Percentiles rank a stretch among this genome's conserved stretches.
phyloP scores from a whole-genome alignment of 2,113 vertebrate genomes.

The Pampusana beccarii region DNA sequence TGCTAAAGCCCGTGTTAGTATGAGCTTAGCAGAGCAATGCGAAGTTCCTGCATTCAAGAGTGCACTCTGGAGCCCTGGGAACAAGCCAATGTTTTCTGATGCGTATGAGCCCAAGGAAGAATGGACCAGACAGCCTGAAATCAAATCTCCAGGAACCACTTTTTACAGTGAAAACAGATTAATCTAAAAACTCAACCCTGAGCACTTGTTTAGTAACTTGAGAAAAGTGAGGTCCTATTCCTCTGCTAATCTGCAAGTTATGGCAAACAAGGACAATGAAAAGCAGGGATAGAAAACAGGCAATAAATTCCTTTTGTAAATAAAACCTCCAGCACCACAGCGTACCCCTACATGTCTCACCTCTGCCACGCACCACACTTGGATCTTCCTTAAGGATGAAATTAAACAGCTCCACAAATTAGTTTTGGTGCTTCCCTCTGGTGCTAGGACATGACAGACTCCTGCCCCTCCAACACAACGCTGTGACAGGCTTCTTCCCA shows the following conservation, averaged over 20 bases:
- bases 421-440: not conserved
- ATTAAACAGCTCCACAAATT: not conserved
- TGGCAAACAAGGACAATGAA: slow-evolving; percentile 42
- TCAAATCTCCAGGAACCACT: slow-evolving; percentile 14
- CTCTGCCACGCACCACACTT: not conserved
- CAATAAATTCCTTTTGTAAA: slow-evolving; percentile 44
- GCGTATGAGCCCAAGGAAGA: not conserved
- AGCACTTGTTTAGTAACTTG: slow-evolving; percentile 36
- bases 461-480: not conserved
- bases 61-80: not conserved
- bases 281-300: slow-evolving; percentile 25
- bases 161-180: slow-evolving; percentile 29
- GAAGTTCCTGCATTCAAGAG: not conserved
- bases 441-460: not conserved
- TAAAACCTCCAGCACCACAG: not conserved
- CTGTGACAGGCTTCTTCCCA: not conserved
- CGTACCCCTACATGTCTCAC: not conserved
- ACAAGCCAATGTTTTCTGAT: not conserved
- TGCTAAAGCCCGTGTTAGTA: not conserved
- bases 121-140: not conserved
- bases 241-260: not conserved
- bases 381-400: not conserved
- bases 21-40: not conserved
- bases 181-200: not conserved
- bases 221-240: not conserved